Evolutionary conservation across 2,888 invertebrate species (phyloP).

Genomic region (Leuctra nigra): DNA sequence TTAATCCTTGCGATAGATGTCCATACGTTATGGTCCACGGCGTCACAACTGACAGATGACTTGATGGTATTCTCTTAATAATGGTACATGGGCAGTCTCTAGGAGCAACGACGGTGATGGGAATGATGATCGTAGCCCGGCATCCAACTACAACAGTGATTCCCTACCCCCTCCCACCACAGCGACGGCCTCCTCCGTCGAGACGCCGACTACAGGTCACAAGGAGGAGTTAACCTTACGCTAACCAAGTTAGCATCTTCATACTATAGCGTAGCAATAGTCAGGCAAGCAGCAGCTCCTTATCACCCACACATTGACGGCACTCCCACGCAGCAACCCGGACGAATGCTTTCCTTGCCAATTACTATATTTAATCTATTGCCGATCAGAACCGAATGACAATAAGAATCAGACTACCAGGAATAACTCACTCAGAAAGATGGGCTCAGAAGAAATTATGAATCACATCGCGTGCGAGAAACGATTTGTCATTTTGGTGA

Average conservation of each 20-base stretch:
- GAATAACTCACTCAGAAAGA: not conserved
- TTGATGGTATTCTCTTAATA: too few relatives aligned
- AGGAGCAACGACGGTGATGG: conserved; percentile 10
- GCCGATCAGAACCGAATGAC: not conserved
- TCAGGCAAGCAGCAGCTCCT: too few relatives aligned
- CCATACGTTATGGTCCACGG: too few relatives aligned
- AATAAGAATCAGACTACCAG: not conserved
- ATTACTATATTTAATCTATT: not conserved
- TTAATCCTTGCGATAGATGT: too few relatives aligned
- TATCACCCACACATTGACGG: not conserved
- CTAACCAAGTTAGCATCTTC: not conserved
- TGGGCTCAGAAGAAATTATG: not conserved
- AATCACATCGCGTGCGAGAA: too few relatives aligned
- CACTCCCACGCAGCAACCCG: not conserved
- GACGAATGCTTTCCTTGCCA: not conserved
- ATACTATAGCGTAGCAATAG: too few relatives aligned
- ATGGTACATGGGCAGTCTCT: too few relatives aligned
- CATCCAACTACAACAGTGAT: not conserved
- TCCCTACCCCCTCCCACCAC: not conserved
- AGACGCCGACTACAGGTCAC: conserved; percentile 6
- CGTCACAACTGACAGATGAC: too few relatives aligned
- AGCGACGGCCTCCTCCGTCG: not conserved
- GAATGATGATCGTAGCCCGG: conserved; percentile 9
- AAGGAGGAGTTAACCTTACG: conserved; percentile 5
- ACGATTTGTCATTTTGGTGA: too few relatives aligned